Percentiles rank a stretch among this genome's conserved stretches.
Conservation (phyloP, 2,797 vertebrate genomes). For the Salmo trutta region DNA sequence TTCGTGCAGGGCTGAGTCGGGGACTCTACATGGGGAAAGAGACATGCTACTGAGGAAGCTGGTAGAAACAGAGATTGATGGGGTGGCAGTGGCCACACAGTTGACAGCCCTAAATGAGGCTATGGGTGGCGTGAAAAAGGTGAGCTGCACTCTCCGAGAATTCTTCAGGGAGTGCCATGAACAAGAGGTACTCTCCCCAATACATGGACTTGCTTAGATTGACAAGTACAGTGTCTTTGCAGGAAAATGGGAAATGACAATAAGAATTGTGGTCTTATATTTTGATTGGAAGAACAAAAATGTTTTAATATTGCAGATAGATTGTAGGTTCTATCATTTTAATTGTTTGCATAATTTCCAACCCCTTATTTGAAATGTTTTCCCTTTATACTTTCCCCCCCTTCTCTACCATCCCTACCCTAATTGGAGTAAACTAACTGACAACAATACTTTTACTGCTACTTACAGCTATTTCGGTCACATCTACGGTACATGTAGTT, state of each 20-base stretch:
- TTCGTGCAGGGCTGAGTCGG: conserved; percentile 73
- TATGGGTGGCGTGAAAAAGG: conserved; percentile 75
- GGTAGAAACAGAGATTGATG: conserved; percentile 87
- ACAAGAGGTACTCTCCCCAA: conserved; percentile 73
- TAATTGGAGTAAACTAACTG: too few species aligned
- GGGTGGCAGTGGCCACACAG: conserved; percentile 85
- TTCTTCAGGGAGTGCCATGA: conserved; percentile 84
- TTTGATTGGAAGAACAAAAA: too few species aligned
- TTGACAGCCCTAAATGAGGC: conserved; percentile 81
- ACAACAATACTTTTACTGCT: too few species aligned
- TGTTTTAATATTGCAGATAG: too few species aligned
- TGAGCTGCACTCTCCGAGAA: conserved; percentile 78
- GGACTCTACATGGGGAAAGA: conserved; percentile 73
- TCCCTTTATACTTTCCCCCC: too few species aligned
- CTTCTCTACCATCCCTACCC: too few species aligned
- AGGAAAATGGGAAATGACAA: not conserved
- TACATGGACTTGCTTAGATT: not conserved
- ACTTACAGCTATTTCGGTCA: too few species aligned
- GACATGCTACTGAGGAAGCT: conserved; percentile 83
- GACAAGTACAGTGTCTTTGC: not conserved
- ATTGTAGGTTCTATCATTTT: too few species aligned
- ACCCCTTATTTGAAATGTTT: too few species aligned
- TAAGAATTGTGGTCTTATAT: too few species aligned
- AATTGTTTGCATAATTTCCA: too few species aligned
- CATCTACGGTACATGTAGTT: too few species aligned